Base-by-base conservation (phyloP, 2,888 invertebrate species). In the Papilio demoleus region DNA sequence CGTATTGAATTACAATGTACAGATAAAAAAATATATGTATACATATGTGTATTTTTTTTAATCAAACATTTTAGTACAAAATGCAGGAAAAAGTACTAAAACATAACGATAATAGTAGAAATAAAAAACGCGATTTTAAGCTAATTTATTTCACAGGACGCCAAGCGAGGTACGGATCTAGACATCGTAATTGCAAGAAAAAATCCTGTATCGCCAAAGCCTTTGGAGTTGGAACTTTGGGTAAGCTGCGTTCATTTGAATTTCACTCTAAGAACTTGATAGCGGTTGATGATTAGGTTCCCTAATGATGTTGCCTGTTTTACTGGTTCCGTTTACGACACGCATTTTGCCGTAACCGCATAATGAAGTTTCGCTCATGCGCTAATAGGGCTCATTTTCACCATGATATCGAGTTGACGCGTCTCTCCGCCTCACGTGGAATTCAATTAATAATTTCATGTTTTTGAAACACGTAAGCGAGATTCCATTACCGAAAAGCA, bases 191-290 rank as follows among this genome's bases (percentile, higher is more conserved):
- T 96, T 73, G 96, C 96, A 8, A 94, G 95, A 79, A 97, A 97
- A 79, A 97, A 97, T 88, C 95, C 96, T 53, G 92, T 95, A 80
- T 95, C 95, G 75, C 94, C 95, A 71, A 96, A 96, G 83, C 95
- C 96, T 68, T 95, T 97, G 76, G 95, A 96, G 86, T 93, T 97
- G 81, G 97, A 97, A 88, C 90, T 97, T 77, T 96, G 97, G 96
- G 96, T 96, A 87, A 88, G 93, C 87, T 71, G 77, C 82, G 84
- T 78, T 76, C 74, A 77, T 80, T 82, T 77, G 61, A 74, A 79
- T 79, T 76, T 77, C 74, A 77, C 81, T 77, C 71, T 74, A 61
- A 45, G 66, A 42, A 22, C 65, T 68, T 71, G 70, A 73, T 75
- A 63, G 59, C 65, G 36, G 60, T 64, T 68, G 72, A 72, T 71